Evolutionary conservation across 2,797 vertebrate genomes (phyloP), one percentile per base, ranked within the genome.

Genomic region (Sebastes oblongus): DNA sequence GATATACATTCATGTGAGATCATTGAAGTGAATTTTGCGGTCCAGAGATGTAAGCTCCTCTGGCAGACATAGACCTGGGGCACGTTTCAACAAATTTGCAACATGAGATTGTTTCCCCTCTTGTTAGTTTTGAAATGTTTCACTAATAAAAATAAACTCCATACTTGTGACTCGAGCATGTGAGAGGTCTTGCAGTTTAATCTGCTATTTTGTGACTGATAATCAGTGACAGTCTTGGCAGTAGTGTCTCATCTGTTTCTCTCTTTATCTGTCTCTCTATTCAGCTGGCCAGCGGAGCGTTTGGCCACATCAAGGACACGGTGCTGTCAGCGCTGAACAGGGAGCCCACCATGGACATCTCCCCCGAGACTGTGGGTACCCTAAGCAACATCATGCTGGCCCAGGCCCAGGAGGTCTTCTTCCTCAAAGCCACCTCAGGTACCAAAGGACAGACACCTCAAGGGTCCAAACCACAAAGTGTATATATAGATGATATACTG

Each of bases 321-420:
- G 98, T 99, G 81, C 93, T 99, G 88, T 98, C 98, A 50, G 96
- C 98, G 2, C 95, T 99, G 90, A 99, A 94, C 93, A 95, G 97
- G 67, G 98, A 99, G 78, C 98, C 98, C 81, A 99, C 98, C 36
- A 97, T 99, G 96, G 98, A 99, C 94, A 98, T 99, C 91, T 97
- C 98, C 86, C 98, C 98, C 1, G 98, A 99, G 86, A 99, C 98
- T 2, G 97, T 96, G 70, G 97, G 98, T 67, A 98, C 97, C 29
- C 96, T 99, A 81, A 98, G 97, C 90, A 94, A 97, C 80, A 99
- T 99, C 89, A 99, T 99, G 98, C 93, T 99, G 94, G 98, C 98
- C 75, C 98, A 99, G 94, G 98, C 98, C 32, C 98, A 99, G 91
- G 98, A 99, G 94, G 98, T 99, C 73, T 98, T 99, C 92, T 99